Conservation (phyloP, 2,113 vertebrate species). For the Tachysurus vachellii region DNA sequence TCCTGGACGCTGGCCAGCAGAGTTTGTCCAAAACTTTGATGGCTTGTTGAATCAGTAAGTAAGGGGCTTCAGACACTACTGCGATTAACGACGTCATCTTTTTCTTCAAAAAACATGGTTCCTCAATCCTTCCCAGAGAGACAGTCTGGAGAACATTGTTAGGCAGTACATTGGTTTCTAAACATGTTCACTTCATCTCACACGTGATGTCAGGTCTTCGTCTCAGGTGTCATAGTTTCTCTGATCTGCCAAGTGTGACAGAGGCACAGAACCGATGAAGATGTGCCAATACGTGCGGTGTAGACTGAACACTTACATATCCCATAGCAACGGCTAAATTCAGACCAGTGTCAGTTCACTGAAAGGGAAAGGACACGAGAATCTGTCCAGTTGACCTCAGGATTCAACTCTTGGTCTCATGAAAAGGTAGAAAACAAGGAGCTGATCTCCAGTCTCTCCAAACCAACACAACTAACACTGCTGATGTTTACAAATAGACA, state of each 20-base stretch:
- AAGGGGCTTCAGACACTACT: background rate
- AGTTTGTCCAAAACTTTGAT: slow-evolving; percentile 62
- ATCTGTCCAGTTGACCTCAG: background rate
- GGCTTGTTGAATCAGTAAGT: slow-evolving; percentile 54
- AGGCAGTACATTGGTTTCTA: too few relatives aligned
- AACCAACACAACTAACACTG: background rate
- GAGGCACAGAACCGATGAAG: background rate
- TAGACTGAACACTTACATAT: background rate
- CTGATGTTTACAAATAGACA: background rate
- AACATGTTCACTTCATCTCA: background rate
- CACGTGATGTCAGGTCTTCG: too few relatives aligned
- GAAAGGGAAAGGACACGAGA: background rate
- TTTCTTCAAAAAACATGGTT: background rate
- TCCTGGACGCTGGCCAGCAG: slow-evolving; percentile 60
- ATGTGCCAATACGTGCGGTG: background rate
- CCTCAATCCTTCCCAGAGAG: background rate
- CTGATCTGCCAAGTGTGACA: background rate
- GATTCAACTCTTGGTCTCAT: background rate
- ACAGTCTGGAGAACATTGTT: background rate
- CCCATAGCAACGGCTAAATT: background rate
- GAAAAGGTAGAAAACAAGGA: background rate
- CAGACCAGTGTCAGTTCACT: background rate
- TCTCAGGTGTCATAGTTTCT: background rate
- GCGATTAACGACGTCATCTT: background rate
- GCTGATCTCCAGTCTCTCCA: background rate